These are phyloP conservation scores for Campylomormyrus tamandua DNA, from an alignment of 2,113 vertebrate genomes.

Conservation along the genomic window DNA sequence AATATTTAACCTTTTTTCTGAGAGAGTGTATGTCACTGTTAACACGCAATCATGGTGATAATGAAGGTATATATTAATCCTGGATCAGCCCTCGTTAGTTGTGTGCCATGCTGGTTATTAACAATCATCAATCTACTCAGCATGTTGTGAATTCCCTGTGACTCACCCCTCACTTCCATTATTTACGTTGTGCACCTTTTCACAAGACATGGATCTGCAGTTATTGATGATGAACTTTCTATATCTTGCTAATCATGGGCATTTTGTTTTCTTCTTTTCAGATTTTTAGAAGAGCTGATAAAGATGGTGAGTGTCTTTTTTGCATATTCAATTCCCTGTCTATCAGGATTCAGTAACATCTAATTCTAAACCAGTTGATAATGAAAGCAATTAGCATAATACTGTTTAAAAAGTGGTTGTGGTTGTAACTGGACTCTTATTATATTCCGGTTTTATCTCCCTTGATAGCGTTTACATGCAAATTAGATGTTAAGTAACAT, in stretches of 20 bases:
- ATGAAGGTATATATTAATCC: not conserved
- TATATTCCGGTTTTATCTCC: not conserved
- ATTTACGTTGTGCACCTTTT: not conserved
- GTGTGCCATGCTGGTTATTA: not conserved
- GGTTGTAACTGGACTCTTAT: not conserved
- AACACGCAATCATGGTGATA: not conserved
- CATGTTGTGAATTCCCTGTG: not conserved
- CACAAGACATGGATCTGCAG: not conserved
- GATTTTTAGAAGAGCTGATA: conserved; percentile 10
- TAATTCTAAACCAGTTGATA: not conserved
- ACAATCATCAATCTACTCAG: not conserved
- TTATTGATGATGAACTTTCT: not conserved
- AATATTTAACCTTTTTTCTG: not conserved
- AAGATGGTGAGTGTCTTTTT: not conserved
- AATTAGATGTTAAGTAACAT: not conserved
- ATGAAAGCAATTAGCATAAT: not conserved
- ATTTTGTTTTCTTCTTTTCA: not conserved
- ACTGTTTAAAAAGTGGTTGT: not conserved
- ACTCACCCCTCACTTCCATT: not conserved
- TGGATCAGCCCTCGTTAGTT: not conserved
- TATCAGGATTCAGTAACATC: not conserved
- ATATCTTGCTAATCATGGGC: not conserved
- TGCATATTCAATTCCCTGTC: not conserved
- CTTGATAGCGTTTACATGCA: not conserved
- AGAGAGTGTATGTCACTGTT: not conserved